phyloP scores from a whole-genome alignment of 2,888 invertebrate genomes.

The Mayetiola destructor region DNA sequence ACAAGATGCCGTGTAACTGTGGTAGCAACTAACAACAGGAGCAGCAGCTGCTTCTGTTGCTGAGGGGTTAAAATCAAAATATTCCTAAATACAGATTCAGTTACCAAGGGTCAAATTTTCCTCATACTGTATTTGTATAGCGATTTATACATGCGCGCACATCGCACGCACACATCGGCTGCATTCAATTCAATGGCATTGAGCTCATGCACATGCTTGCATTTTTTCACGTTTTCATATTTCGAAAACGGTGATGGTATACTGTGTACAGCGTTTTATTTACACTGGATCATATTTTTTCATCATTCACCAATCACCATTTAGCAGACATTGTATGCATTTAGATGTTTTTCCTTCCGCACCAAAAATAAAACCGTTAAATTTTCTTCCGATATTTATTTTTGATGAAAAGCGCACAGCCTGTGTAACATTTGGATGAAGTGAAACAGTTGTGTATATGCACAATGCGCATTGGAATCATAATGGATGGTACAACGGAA shows the following conservation, averaged over 20 bases:
- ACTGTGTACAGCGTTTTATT: constrained; percentile 1
- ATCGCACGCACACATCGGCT: too few species aligned
- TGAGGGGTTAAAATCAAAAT: constrained; percentile 9
- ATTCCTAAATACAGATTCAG: background rate
- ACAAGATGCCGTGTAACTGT: too few species aligned
- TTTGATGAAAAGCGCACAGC: background rate
- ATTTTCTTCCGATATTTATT: background rate
- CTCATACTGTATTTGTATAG: background rate
- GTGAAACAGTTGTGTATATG: constrained; percentile 7
- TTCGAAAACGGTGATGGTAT: background rate
- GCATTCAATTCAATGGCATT: background rate
- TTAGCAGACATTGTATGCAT: too few species aligned
- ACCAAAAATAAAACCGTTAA: constrained; percentile 11
- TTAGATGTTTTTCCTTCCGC: too few species aligned
- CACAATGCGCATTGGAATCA: too few species aligned
- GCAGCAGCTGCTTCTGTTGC: constrained; percentile 8
- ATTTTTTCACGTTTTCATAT: constrained; percentile 6
- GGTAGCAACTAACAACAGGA: background rate
- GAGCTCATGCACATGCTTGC: constrained; percentile 9
- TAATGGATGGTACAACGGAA: background rate
- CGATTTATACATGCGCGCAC: background rate
- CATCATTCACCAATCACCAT: background rate
- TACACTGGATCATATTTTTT: constrained; percentile 7
- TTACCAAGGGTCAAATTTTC: constrained; percentile 1
- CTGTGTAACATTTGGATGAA: too few species aligned